Evolutionary conservation across 1,140 invertebrate genomes (phyloP).

Genomic region (Pseudomyrmex sp.): DNA sequence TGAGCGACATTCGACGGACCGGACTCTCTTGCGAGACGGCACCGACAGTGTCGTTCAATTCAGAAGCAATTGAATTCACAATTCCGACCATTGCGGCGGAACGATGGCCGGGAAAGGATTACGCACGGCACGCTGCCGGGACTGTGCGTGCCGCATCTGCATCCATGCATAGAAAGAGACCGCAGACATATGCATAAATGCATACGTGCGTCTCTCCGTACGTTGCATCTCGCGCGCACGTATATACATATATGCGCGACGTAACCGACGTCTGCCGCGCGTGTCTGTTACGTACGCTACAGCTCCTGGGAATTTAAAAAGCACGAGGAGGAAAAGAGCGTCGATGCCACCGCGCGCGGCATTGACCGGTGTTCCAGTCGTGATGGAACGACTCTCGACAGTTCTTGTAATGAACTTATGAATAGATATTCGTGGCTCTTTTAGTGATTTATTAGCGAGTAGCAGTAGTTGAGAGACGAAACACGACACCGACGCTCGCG

Average conservation of each 20-base stretch:
- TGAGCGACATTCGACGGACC: slow-evolving; percentile 65
- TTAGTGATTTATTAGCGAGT: slow-evolving; percentile 41
- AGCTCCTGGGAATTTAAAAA: slow-evolving; percentile 31
- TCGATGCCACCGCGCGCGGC: not conserved
- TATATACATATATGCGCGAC: slow-evolving; percentile 23
- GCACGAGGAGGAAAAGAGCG: slow-evolving; percentile 28
- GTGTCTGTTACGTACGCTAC: slow-evolving; percentile 10
- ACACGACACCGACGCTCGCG: not conserved
- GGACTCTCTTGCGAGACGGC: slow-evolving; percentile 58
- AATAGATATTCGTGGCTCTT: slow-evolving; percentile 53
- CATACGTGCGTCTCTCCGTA: slow-evolving; percentile 63
- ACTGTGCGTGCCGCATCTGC: slow-evolving; percentile 82
- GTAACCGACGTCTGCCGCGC: not conserved
- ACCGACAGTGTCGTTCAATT: slow-evolving; percentile 73
- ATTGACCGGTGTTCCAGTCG: not conserved
- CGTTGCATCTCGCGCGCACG: slow-evolving; percentile 56
- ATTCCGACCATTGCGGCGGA: slow-evolving; percentile 79
- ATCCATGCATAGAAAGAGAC: slow-evolving; percentile 70
- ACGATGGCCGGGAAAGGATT: slow-evolving; percentile 84
- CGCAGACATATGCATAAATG: slow-evolving; percentile 65
- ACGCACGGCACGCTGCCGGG: slow-evolving; percentile 63
- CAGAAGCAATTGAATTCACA: slow-evolving; percentile 84
- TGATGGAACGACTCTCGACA: slow-evolving; percentile 16
- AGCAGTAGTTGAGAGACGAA: slow-evolving; percentile 17
- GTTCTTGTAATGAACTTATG: slow-evolving; percentile 24